phyloP scores from a whole-genome alignment of 1,140 invertebrate genomes.

The Callitettix versicolor region DNA sequence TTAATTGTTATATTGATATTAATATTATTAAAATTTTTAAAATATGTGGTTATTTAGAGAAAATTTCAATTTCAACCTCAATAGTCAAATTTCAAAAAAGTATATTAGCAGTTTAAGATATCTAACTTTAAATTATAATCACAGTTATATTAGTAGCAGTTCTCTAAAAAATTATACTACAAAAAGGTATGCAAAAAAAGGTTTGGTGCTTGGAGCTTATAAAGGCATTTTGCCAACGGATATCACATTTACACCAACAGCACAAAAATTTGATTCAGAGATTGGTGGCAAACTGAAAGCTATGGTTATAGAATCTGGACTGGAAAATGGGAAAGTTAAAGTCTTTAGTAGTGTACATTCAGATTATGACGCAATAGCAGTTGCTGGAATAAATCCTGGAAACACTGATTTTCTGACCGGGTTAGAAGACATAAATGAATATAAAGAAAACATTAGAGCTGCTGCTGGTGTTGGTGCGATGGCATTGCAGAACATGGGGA shows the following conservation, averaged over 20 bases:
- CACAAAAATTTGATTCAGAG: constrained; percentile 9
- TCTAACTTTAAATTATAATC: too few species aligned
- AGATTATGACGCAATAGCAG: constrained; percentile 29
- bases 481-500: constrained; percentile 33
- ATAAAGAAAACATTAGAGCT: constrained; percentile 35
- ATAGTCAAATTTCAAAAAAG: too few species aligned
- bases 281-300: constrained; percentile 10
- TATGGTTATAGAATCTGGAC: constrained; percentile 4
- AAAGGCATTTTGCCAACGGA: constrained; percentile 16
- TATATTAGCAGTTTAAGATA: too few species aligned
- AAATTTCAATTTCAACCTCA: too few species aligned
- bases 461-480: constrained; percentile 36
- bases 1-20: too few species aligned
- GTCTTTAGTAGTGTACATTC: constrained; percentile 5
- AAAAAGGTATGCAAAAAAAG: constrained; percentile 18
- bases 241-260: constrained; percentile 13
- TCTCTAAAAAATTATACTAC: too few species aligned
- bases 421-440: constrained; percentile 36
- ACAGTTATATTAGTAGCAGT: too few species aligned
- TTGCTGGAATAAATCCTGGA: constrained; percentile 38
- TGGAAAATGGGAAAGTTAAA: constrained; percentile 6
- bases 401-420: constrained; percentile 31
- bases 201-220: constrained; percentile 18
- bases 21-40: too few species aligned
- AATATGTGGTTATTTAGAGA: too few species aligned